A percentile compares a stretch with the other conserved stretches of the same genome.
phyloP scores from a whole-genome alignment of 2,888 invertebrate species.

The Syrista parreyssii region DNA sequence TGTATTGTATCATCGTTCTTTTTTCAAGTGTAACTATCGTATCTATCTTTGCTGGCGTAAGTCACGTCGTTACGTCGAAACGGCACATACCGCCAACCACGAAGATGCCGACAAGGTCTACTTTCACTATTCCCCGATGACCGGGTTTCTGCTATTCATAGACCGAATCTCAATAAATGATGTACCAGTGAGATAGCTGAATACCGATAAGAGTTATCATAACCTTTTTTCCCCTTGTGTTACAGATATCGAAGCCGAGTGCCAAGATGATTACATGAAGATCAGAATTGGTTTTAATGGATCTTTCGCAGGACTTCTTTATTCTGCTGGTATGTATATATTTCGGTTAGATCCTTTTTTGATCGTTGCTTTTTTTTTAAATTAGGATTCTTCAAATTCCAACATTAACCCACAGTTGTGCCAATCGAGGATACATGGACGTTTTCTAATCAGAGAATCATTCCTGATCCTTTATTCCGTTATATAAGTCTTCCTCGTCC shows the following conservation, averaged over 20 bases:
- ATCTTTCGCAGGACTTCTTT: slow-evolving; percentile 87
- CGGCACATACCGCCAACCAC: slow-evolving; percentile 48
- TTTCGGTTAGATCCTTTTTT: slow-evolving; percentile 1
- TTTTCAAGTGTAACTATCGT: slow-evolving; percentile 59
- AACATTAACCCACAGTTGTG: not conserved
- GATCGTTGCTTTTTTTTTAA: not conserved
- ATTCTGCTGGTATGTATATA: slow-evolving; percentile 80
- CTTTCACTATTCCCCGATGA: slow-evolving; percentile 60
- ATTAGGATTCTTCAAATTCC: not conserved
- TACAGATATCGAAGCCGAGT: slow-evolving; percentile 93
- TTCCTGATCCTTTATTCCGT: not conserved
- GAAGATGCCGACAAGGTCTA: slow-evolving; percentile 30
- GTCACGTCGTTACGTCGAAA: slow-evolving; percentile 46
- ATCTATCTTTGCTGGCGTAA: slow-evolving; percentile 48
- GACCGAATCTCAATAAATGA: not conserved
- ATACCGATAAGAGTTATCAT: not conserved
- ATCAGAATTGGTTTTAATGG: slow-evolving; percentile 93
- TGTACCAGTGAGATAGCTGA: not conserved
- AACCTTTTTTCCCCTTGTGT: not conserved
- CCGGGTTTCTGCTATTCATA: slow-evolving; percentile 44
- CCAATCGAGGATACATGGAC: not conserved
- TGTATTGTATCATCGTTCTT: slow-evolving; percentile 57
- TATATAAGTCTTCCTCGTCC: not conserved
- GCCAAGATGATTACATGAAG: slow-evolving; percentile 96
- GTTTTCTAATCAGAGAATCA: not conserved